A percentile compares a stretch with the other conserved stretches of the same genome.
Conservation (phyloP, 92 coral and sea anemone species). For the Palythoa grandiflora region DNA sequence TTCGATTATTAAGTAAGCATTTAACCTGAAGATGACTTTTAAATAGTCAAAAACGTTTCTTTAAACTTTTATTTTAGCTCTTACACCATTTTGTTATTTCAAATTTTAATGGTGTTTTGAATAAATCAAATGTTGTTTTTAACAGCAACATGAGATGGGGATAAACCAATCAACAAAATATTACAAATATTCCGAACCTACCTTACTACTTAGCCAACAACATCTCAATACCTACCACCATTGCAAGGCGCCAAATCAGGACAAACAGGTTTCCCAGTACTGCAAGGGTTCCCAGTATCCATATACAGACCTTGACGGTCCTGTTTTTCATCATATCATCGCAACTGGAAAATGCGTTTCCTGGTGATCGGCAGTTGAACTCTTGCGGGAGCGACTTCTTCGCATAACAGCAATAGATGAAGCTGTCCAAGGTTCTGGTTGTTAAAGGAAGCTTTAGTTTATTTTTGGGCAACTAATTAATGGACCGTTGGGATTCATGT, state of each 20-base stretch:
- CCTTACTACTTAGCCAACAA: too few species aligned
- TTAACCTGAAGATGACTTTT: too few species aligned
- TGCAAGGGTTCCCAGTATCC: constrained; percentile 33
- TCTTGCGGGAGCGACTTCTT: constrained; percentile 3
- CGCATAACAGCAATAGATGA: constrained; percentile 47
- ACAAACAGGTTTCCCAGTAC: constrained; percentile 32
- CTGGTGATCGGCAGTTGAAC: constrained; percentile 23
- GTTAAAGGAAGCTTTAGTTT: neutral
- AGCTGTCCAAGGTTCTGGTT: constrained; percentile 28
- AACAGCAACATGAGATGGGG: too few species aligned
- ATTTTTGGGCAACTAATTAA: neutral
- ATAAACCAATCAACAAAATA: too few species aligned
- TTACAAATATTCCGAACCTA: too few species aligned
- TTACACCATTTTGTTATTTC: too few species aligned
- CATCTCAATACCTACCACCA: neutral
- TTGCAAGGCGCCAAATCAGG: constrained; percentile 16
- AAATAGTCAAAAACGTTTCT: too few species aligned
- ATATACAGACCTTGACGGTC: constrained; percentile 13
- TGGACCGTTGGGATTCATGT: too few species aligned
- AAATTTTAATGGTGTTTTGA: too few species aligned
- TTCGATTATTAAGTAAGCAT: too few species aligned
- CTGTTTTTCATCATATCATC: constrained; percentile 20
- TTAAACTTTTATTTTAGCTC: too few species aligned
- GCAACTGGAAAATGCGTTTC: constrained; percentile 43
- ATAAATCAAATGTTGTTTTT: too few species aligned